Evolutionary conservation across 2,888 invertebrate species (phyloP).

Genomic region (Lepidochitona cinerea): DNA sequence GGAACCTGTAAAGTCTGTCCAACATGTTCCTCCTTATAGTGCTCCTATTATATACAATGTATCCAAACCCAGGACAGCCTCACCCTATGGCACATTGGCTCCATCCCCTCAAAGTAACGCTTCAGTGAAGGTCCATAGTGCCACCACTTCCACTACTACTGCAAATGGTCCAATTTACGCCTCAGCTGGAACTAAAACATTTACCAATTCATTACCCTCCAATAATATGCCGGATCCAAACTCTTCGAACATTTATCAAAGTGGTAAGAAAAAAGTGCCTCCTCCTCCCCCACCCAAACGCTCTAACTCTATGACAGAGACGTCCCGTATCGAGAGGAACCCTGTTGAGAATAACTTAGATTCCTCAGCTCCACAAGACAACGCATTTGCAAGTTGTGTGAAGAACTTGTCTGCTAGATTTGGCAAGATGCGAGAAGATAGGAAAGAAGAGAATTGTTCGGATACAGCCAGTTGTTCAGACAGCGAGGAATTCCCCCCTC

Average conservation of each 20-base stretch:
- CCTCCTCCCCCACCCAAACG: slow-evolving; percentile 73
- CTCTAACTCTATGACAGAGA: slow-evolving; percentile 65
- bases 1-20: not conserved
- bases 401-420: slow-evolving; percentile 61
- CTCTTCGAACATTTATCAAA: not conserved
- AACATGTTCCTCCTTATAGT: not conserved
- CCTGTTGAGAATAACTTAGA: slow-evolving; percentile 8
- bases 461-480: slow-evolving; percentile 55
- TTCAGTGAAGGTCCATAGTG: not conserved
- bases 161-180: not conserved
- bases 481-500: slow-evolving; percentile 65
- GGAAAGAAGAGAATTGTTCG: slow-evolving; percentile 36
- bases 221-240: not conserved
- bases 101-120: not conserved
- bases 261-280: slow-evolving; percentile 44
- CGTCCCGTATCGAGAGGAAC: not conserved
- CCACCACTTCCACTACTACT: not conserved
- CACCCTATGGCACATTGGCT: not conserved
- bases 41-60: not conserved
- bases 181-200: no score
- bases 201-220: not conserved
- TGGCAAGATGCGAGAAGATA: slow-evolving; percentile 58
- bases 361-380: slow-evolving; percentile 37
- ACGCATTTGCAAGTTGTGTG: slow-evolving; percentile 70
- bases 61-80: not conserved